phyloP scores from a whole-genome alignment of 2,113 vertebrate genomes.

The Triplophysa dalaica region DNA sequence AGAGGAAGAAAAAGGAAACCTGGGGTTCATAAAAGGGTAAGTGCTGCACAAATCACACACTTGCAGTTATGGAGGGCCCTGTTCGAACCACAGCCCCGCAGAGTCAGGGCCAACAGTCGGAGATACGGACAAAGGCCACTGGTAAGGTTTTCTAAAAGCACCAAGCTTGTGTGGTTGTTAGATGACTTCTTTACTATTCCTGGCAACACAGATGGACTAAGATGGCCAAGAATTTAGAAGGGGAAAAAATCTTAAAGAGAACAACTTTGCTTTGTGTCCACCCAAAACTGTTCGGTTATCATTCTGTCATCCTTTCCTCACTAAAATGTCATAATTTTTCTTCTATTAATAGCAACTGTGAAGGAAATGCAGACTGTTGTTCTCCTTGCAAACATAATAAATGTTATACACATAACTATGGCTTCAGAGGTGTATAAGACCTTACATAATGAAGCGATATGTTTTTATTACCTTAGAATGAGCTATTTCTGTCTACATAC shows the following conservation, averaged over 20 bases:
- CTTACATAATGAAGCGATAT: no score
- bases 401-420: no score
- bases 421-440: no score
- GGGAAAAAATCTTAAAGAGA: background rate
- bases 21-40: slow-evolving; percentile 18
- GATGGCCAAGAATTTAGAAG: background rate
- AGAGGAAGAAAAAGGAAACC: slow-evolving; percentile 3
- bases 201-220: background rate
- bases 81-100: background rate
- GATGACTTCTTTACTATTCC: background rate
- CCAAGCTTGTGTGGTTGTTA: background rate
- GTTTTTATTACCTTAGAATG: no score
- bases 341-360: no score
- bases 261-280: no score
- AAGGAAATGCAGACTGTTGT: no score
- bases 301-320: no score
- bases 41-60: slow-evolving; percentile 15
- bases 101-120: slow-evolving; percentile 17
- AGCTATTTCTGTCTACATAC: no score
- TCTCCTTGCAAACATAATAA: no score
- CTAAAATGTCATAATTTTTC: no score
- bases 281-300: no score
- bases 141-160: background rate
- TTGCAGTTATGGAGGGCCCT: background rate
- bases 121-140: background rate